phyloP scores from a whole-genome alignment of 2,797 vertebrate genomes.

The Orestias chungarensis region DNA sequence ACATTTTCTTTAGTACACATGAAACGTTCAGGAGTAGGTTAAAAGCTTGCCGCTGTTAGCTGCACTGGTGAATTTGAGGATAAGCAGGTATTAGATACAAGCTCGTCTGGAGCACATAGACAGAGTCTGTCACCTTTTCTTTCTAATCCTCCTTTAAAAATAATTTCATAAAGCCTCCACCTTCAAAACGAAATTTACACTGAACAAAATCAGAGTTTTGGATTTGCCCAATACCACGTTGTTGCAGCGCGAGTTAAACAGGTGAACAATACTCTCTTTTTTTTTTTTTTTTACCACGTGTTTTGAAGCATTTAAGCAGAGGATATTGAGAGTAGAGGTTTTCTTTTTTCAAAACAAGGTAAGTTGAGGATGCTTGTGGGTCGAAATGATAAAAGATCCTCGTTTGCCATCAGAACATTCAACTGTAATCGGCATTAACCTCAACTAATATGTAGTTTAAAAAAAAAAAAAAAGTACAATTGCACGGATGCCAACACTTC shows the following conservation, averaged over 20 bases:
- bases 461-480: constrained; percentile 35
- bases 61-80: constrained; percentile 24
- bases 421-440: constrained; percentile 42
- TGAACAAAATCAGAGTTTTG: constrained; percentile 30
- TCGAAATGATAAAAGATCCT: constrained; percentile 19
- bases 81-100: constrained; percentile 24
- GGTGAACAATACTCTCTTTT: constrained; percentile 15
- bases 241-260: constrained; percentile 22
- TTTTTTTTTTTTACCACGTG: constrained; percentile 5
- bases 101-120: constrained; percentile 14
- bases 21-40: constrained; percentile 28
- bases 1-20: constrained; percentile 20
- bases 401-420: constrained; percentile 66
- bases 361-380: background rate
- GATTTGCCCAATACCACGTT: background rate
- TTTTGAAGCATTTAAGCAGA: constrained; percentile 18
- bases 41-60: constrained; percentile 16
- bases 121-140: constrained; percentile 26
- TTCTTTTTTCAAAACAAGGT: background rate
- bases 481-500: constrained; percentile 64
- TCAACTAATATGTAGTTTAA: constrained; percentile 48
- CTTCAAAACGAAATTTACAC: constrained; percentile 54
- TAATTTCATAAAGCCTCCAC: constrained; percentile 44
- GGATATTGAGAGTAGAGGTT: background rate
- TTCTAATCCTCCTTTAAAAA: constrained; percentile 57